Conservation (phyloP, 2,888 invertebrate species). For the Gonocerus acuteangulatus region DNA sequence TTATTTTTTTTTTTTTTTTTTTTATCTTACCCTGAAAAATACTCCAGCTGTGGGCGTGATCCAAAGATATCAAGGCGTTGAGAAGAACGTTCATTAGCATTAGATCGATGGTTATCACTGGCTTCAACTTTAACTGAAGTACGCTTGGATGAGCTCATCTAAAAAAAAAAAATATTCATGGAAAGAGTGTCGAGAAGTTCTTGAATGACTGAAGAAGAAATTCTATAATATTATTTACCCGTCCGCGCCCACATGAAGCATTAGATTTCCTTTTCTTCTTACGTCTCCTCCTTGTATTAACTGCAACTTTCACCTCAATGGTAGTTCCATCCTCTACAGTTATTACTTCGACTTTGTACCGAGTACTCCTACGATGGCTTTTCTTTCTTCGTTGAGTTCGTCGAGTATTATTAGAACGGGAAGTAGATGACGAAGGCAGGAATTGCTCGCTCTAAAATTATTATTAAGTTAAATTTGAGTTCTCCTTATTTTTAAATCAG, state of each 20-base stretch:
- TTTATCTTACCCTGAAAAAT: conserved; percentile 48
- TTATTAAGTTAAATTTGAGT: neutral
- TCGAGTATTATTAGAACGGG: conserved; percentile 4
- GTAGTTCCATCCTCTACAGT: conserved; percentile 34
- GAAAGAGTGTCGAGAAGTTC: no score
- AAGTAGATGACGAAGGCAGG: conserved; percentile 45
- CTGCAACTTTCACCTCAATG: conserved; percentile 34
- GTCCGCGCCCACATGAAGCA: conserved; percentile 7
- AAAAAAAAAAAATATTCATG: no score
- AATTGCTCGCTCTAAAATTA: conserved; percentile 32
- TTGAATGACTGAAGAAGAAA: no score
- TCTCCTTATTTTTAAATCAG: neutral
- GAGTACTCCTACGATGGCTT: conserved; percentile 21
- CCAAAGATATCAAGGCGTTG: conserved; percentile 57
- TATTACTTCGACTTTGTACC: conserved; percentile 33
- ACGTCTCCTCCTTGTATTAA: conserved; percentile 29
- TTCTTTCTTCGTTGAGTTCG: neutral
- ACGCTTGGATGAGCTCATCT: no score
- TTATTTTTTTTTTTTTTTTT: no score
- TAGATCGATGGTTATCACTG: neutral
- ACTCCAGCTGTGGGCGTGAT: conserved; percentile 59
- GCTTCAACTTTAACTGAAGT: neutral
- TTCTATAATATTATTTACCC: conserved; percentile 1
- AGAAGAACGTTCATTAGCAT: conserved; percentile 29
- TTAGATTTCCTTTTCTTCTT: conserved; percentile 33